Percentiles rank a stretch among this genome's conserved stretches.
phyloP scores from a whole-genome alignment of 2,888 invertebrate species.

The Leptodirus hochenwartii region DNA sequence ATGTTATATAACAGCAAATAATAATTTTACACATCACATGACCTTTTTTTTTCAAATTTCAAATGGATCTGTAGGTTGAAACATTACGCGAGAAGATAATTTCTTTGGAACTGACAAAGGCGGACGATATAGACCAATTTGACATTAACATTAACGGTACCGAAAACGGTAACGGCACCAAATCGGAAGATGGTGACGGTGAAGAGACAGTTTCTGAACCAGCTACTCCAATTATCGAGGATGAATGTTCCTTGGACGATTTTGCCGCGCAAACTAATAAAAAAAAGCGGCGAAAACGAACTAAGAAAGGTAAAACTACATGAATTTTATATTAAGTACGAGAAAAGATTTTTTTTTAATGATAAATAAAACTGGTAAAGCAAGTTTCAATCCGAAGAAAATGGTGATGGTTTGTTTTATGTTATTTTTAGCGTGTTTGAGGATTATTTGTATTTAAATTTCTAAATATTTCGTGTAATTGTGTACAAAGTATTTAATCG shows the following conservation, averaged over 20 bases:
- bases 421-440: too few relatives aligned
- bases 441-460: too few relatives aligned
- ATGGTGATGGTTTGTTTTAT: too few relatives aligned
- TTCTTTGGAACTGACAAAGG: conserved; percentile 60
- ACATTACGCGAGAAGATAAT: conserved; percentile 83
- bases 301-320: conserved; percentile 34
- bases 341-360: too few relatives aligned
- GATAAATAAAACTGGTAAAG: too few relatives aligned
- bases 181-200: conserved; percentile 28
- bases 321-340: too few relatives aligned
- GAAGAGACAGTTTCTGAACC: conserved; percentile 28
- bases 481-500: too few relatives aligned
- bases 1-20: too few relatives aligned
- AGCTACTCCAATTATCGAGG: conserved; percentile 34
- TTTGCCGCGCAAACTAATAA: conserved; percentile 25
- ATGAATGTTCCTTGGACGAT: conserved; percentile 29
- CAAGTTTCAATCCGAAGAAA: too few relatives aligned
- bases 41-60: too few relatives aligned
- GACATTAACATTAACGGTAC: conserved; percentile 12
- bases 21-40: too few relatives aligned
- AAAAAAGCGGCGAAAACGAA: conserved; percentile 33
- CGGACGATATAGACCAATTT: conserved; percentile 18
- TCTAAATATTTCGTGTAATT: too few relatives aligned
- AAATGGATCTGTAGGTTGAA: conserved; percentile 51
- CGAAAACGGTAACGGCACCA: conserved; percentile 10